A percentile compares a stretch with the other conserved stretches of the same genome.
Conservation (phyloP, 2,797 vertebrate genomes). For the Sebastes steindachneri region DNA sequence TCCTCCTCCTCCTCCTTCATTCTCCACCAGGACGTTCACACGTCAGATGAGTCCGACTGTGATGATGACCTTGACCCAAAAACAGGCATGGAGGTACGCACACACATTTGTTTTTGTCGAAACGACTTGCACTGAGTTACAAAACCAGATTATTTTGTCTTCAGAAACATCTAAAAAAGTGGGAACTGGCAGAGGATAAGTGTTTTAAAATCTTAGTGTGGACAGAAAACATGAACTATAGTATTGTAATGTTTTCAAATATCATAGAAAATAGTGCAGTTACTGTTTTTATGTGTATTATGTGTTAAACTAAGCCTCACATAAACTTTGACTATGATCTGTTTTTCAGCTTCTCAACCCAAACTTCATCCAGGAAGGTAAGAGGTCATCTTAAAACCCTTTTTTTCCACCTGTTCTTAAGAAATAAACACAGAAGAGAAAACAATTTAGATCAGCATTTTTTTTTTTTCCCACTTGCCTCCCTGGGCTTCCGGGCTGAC, state of each 20-base stretch:
- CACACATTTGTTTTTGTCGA: not conserved
- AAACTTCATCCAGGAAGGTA: constrained; percentile 99
- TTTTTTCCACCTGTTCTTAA: too few relatives aligned
- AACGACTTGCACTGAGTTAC: too few relatives aligned
- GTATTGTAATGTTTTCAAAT: not conserved
- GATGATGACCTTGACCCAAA: constrained; percentile 97
- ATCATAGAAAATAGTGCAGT: not conserved
- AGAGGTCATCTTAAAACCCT: constrained; percentile 57
- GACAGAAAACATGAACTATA: not conserved
- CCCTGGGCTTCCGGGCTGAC: too few relatives aligned
- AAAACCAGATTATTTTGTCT: not conserved
- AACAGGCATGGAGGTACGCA: constrained; percentile 97
- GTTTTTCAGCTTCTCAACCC: constrained; percentile 97
- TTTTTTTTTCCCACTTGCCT: too few relatives aligned
- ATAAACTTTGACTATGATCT: constrained; percentile 37
- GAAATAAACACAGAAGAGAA: too few relatives aligned
- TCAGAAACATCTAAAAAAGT: not conserved
- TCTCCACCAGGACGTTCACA: constrained; percentile 91
- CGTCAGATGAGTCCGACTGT: constrained; percentile 98
- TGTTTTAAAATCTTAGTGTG: too few relatives aligned
- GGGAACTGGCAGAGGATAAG: not conserved
- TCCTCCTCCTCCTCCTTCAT: not conserved
- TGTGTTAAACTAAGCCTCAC: not conserved
- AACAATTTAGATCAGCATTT: too few relatives aligned
- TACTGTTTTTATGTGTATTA: not conserved